Evolutionary conservation across 2,888 invertebrate species (phyloP), one percentile per base, ranked within the genome.

Genomic region (Aporophyla lueneburgensis): DNA sequence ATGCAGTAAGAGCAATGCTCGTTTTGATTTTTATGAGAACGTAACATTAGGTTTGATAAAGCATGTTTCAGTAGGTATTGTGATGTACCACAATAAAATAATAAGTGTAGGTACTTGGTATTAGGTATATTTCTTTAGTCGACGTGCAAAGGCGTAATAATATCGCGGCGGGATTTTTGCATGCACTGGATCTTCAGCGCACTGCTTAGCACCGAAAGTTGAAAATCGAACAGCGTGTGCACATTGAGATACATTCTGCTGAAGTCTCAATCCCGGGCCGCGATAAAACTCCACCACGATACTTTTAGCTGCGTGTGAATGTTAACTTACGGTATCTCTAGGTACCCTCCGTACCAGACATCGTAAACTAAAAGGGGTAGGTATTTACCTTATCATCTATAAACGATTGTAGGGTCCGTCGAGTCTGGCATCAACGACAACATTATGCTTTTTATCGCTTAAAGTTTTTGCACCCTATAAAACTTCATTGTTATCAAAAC

Each of bases 1-100:
- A 74, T 76, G 81, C 76, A 76, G 62, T 74, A 76, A 74, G 68
- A 87, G 72, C 72, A 82, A 72, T 76, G 62, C 61, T 72, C 74
- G 58, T 80, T 86, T 72, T 67, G 74, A 79, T 74, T 79, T 85
- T 86, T 74, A 78, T 75, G 51, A 21, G 40, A 49, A 70, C 46
- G 56, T 73, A 54, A 82, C 67, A 73, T 65, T 72, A 65, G 12
- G 54, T 70, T 72, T 72, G 49, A 58, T 14, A 27, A 40, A 67
- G 62, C 40, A 71, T 27, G 58, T 81, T 58, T 46, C 16, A 46
- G 27, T 58, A 53, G 61, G 27, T 75, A 54, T 65, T 46, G 43
- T 46, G 27, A 56, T n/a, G 43, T 69, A 51, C 19, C 1, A 43
- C 6, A 68, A 63, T 76, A 43, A 71, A 76, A 76, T 53, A 53